Evolutionary conservation across 2,888 invertebrate species (phyloP).

Genomic region (Plebejus argus): DNA sequence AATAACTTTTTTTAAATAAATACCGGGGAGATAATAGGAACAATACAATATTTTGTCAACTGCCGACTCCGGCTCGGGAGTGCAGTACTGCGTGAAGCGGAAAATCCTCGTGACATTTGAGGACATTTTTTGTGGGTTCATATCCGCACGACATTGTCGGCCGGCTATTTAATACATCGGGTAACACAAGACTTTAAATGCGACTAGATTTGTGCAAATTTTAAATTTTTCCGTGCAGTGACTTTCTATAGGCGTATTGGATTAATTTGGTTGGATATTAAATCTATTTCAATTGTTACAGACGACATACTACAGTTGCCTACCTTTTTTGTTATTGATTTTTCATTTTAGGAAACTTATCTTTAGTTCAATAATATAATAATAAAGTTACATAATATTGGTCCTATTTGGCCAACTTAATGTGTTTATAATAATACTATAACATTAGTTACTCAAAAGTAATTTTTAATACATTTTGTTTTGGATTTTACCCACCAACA

Average conservation of each 20-base stretch:
- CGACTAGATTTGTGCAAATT: constrained; percentile 80
- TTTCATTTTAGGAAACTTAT: neutral
- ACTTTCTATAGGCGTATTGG: constrained; percentile 69
- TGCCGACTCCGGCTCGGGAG: constrained; percentile 74
- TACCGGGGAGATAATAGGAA: constrained; percentile 78
- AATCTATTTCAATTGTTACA: constrained; percentile 20
- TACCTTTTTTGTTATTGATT: neutral
- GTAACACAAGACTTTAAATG: constrained; percentile 80
- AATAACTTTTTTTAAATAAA: constrained; percentile 81
- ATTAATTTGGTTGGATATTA: constrained; percentile 58
- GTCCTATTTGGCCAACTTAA: too few species aligned
- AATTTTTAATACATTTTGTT: too few species aligned
- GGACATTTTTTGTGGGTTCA: constrained; percentile 80
- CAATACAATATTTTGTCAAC: constrained; percentile 82
- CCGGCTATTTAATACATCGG: constrained; percentile 78
- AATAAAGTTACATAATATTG: too few species aligned
- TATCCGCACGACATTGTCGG: constrained; percentile 81
- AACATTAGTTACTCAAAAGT: too few species aligned
- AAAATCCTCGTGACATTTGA: constrained; percentile 80
- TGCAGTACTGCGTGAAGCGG: constrained; percentile 79
- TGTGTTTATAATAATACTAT: too few species aligned
- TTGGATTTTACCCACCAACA: too few species aligned
- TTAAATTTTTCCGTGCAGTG: constrained; percentile 75
- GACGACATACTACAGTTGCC: constrained; percentile 1
- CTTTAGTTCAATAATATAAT: too few species aligned